Conservation (phyloP, 2,113 vertebrate species). For the Leiothrix lutea region DNA sequence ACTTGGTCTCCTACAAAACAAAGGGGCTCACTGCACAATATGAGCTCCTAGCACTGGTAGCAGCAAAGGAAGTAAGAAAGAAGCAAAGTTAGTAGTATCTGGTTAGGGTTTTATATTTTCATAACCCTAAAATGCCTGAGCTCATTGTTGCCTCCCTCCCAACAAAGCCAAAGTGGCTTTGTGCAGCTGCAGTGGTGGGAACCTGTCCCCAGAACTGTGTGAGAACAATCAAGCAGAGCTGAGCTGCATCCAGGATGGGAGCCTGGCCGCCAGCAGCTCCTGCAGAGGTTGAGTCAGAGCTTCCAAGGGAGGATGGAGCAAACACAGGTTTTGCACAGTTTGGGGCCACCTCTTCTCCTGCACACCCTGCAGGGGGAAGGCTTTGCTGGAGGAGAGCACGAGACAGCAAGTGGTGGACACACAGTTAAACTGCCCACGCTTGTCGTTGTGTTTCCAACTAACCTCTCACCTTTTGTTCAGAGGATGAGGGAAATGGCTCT, state of each 20-base stretch:
- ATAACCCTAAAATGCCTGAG: not conserved
- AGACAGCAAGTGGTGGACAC: not conserved
- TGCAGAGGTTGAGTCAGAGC: not conserved
- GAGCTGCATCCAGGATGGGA: not conserved
- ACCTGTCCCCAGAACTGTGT: not conserved
- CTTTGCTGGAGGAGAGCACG: not conserved
- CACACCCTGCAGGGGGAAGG: not conserved
- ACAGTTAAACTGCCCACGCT: not conserved
- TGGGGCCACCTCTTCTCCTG: not conserved
- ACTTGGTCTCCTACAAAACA: constrained; percentile 24
- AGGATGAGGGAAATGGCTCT: not conserved
- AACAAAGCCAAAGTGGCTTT: not conserved
- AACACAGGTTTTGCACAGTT: not conserved
- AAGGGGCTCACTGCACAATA: not conserved
- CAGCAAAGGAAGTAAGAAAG: not conserved
- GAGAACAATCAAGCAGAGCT: not conserved
- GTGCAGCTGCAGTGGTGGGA: not conserved
- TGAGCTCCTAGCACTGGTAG: not conserved
- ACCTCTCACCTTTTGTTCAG: not conserved
- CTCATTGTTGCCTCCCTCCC: not conserved
- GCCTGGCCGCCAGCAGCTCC: not conserved
- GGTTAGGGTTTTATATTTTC: not conserved
- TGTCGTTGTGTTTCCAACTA: not conserved
- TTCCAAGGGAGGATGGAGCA: not conserved
- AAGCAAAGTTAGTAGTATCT: not conserved